Evolutionary conservation across 1,140 invertebrate genomes (phyloP).

Genomic region (Euborellia annulipes): DNA sequence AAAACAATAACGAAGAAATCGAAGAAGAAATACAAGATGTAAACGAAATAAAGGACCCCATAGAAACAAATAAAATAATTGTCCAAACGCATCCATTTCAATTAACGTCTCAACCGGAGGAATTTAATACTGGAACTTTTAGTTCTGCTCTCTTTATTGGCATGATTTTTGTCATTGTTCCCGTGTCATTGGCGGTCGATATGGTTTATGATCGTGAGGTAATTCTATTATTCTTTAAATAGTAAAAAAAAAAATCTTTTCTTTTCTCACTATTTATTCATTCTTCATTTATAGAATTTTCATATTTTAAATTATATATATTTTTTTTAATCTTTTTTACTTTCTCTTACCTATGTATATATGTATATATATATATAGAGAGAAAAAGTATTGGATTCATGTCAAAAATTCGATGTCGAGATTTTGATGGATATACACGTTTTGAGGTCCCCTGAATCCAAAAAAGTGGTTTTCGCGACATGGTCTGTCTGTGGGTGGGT

Average conservation of each 20-base stretch:
- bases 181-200: conserved; percentile 59
- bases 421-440: too few relatives aligned
- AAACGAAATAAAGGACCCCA: too few relatives aligned
- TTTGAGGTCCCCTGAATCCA: too few relatives aligned
- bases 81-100: conserved; percentile 48
- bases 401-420: too few relatives aligned
- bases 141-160: conserved; percentile 56
- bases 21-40: too few relatives aligned
- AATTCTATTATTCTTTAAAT: conserved; percentile 14
- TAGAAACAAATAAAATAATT: conserved; percentile 29
- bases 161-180: conserved; percentile 58
- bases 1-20: conserved; percentile 13
- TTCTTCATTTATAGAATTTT: too few relatives aligned
- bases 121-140: conserved; percentile 53
- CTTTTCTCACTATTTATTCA: too few relatives aligned
- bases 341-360: background rate
- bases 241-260: conserved; percentile 2
- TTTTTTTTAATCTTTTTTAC: background rate
- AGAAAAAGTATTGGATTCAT: background rate
- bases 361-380: background rate
- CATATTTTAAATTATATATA: too few relatives aligned
- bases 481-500: too few relatives aligned
- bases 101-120: conserved; percentile 44
- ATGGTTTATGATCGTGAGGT: conserved; percentile 75
- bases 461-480: too few relatives aligned